phyloP scores from a whole-genome alignment of 2,113 vertebrate species.

The Hipposideros armiger region DNA sequence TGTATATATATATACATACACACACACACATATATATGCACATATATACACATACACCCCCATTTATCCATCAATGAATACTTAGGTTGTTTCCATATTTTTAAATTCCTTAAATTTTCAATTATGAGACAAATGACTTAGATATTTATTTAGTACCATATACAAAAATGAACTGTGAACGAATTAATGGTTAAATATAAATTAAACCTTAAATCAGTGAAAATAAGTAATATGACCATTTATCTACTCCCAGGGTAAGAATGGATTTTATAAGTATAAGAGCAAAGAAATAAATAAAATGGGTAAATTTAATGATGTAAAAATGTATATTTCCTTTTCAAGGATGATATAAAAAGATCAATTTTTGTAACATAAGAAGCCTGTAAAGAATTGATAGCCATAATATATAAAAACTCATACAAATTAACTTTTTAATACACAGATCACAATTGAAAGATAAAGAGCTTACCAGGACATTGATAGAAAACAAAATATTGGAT shows the following conservation, averaged over 20 bases:
- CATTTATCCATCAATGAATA: too few relatives aligned
- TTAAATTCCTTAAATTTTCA: neutral
- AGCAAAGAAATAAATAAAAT: neutral
- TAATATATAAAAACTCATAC: neutral
- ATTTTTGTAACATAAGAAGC: neutral
- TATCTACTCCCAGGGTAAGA: neutral
- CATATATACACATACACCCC: too few relatives aligned
- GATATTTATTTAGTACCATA: neutral
- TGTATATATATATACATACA: too few relatives aligned
- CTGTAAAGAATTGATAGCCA: neutral
- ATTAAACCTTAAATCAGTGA: neutral
- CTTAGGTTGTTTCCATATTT: too few relatives aligned
- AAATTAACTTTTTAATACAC: neutral
- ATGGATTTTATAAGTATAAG: neutral
- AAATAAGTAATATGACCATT: neutral
- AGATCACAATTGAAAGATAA: neutral
- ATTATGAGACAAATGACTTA: conserved; percentile 10
- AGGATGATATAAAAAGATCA: neutral
- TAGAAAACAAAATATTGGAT: neutral
- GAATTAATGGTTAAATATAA: neutral
- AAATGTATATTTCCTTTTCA: neutral
- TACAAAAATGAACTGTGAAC: neutral
- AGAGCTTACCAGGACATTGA: neutral
- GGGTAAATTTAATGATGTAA: neutral
- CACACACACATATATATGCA: too few relatives aligned